phyloP scores from a whole-genome alignment of 2,888 invertebrate genomes.

The Prenolepis imparis region DNA sequence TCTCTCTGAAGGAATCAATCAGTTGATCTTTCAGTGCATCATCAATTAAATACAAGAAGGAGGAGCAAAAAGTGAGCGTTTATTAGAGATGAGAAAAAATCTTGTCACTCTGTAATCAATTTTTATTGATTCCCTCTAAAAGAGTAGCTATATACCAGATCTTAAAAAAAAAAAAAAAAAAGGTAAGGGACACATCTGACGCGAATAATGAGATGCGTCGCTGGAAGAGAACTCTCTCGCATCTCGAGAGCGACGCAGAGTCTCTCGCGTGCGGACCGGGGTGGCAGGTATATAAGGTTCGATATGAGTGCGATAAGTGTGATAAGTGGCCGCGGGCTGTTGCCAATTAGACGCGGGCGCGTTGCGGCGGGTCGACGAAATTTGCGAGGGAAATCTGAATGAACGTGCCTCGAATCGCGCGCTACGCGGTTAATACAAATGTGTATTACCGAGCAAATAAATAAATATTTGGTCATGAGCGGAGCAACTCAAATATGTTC shows the following conservation, averaged over 20 bases:
- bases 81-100: not conserved
- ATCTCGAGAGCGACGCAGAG: not conserved
- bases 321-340: conserved; percentile 59
- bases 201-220: not conserved
- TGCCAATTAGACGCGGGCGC: conserved; percentile 72
- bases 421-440: conserved; percentile 78
- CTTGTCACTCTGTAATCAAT: not conserved
- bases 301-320: conserved; percentile 56
- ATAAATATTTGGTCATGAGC: conserved; percentile 85
- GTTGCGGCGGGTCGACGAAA: conserved; percentile 68
- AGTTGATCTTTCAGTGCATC: not conserved
- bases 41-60: not conserved
- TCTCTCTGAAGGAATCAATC: not conserved
- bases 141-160: not conserved
- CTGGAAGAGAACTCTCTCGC: conserved; percentile 14
- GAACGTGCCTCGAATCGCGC: conserved; percentile 76
- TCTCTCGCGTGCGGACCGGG: conserved; percentile 28
- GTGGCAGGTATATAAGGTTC: conserved; percentile 32
- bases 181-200: not conserved
- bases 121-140: not conserved
- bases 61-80: not conserved
- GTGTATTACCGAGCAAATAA: conserved; percentile 83
- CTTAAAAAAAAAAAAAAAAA: not conserved
- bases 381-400: conserved; percentile 76
- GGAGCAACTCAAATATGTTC: conserved; percentile 83